A percentile compares a stretch with the other conserved stretches of the same genome.
Evolutionary conservation across 2,113 vertebrate genomes (phyloP).

Genomic region (Pluvianellus socialis): DNA sequence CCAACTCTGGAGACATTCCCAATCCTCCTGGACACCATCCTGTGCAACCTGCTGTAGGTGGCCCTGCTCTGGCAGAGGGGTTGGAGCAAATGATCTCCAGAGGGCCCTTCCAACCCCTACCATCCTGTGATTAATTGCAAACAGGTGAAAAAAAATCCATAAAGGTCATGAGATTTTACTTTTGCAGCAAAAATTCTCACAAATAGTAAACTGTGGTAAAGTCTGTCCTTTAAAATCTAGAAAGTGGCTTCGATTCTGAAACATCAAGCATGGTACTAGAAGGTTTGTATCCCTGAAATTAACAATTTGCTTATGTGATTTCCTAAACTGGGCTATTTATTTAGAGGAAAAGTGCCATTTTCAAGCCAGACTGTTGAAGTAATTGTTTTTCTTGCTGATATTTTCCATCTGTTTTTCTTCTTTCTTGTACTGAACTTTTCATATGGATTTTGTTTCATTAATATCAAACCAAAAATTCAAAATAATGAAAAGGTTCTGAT

Average conservation of each 20-base stretch:
- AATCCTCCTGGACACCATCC: too few species aligned
- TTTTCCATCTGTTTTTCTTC: background rate
- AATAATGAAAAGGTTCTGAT: background rate
- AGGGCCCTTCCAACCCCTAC: too few species aligned
- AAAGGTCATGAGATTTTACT: background rate
- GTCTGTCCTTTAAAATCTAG: background rate
- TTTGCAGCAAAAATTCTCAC: background rate
- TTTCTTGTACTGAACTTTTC: background rate
- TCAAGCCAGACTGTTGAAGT: background rate
- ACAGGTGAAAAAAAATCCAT: background rate
- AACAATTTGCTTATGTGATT: background rate
- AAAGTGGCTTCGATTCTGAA: background rate
- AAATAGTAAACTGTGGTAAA: background rate
- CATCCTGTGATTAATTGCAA: background rate
- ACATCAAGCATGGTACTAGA: background rate
- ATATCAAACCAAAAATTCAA: background rate
- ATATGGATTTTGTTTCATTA: background rate
- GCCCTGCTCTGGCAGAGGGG: too few species aligned
- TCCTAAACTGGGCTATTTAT: background rate
- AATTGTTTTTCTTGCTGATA: background rate
- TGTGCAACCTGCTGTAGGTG: too few species aligned
- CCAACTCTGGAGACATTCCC: too few species aligned
- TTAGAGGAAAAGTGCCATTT: background rate
- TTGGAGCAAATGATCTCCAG: too few species aligned
- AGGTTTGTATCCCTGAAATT: background rate